Base-by-base conservation (phyloP, 2,113 vertebrate species). In the Acanthochromis polyacanthus region DNA sequence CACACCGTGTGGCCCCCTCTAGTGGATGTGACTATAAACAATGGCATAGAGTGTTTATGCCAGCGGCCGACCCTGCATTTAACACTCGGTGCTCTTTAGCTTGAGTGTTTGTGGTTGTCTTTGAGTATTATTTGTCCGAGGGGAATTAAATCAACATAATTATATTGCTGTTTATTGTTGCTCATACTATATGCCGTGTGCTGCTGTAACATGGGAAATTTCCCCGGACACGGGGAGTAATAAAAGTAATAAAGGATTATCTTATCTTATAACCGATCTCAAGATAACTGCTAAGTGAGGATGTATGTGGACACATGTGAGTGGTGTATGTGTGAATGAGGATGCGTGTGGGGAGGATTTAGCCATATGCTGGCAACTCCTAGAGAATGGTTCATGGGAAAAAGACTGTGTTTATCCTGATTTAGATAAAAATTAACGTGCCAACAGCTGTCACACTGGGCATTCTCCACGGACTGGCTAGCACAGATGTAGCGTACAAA, bases 301-400 rank as follows among this genome's bases (percentile, higher is more conserved):
- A 52, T 10, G 2, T 57, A 53, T 63, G 75, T 20, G 19, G 58
- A 51, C 56, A 72, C 17, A 68, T 62, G 70, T 14, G 14, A 3
- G 40, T 12, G 59, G 55, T 61, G 62, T 22, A 59, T 20, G 65
- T 22, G 17, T 71, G 55, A 71, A 52, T 59, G 59, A 15, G 57
- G 36, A 71, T 52, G 66, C 22, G 62, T 19, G 65, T n/a, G 53
- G 58, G 20, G 36, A 0, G 6, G 17, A 45, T 75, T 32, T 43
- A 48, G 50, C n/a, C 62, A 65, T 36, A n/a, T 55, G 45, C 63
- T 88, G 78, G 78, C 70, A 59, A 77, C 60, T n/a, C 53, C 46
- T 6, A 32, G 52, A 57, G 48, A 88, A 74, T 5, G 57, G 23
- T 91, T 91, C 89, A 75, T 91, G 85, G 89, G 89, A 93, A 89